A percentile compares a stretch with the other conserved stretches of the same genome.
phyloP scores from a whole-genome alignment of 1,140 invertebrate species.

The Chelonus insularis region DNA sequence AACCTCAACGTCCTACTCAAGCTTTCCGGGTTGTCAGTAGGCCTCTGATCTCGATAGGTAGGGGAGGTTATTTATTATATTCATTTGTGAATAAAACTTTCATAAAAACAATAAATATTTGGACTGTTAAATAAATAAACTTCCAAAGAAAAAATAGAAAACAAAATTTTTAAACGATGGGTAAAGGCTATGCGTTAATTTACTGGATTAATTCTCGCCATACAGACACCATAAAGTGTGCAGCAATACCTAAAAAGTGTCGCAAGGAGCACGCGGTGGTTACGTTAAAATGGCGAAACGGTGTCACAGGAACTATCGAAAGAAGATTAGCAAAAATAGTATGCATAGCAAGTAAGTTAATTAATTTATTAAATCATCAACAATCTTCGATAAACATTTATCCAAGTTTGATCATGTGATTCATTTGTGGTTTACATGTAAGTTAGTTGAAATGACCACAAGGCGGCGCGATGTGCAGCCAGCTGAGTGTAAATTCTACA shows the following conservation, averaged over 20 bases:
- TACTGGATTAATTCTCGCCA: conserved; percentile 6
- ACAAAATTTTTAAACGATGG: conserved; percentile 10
- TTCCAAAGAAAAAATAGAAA: not conserved
- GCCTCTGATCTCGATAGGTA: not conserved
- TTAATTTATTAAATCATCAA: no score
- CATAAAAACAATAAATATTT: no score
- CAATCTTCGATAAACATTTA: no score
- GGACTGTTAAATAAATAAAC: no score
- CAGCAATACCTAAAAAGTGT: conserved; percentile 7
- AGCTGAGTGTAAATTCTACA: no score
- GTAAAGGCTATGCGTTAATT: conserved; percentile 14
- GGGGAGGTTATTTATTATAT: no score
- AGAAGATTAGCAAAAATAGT: conserved; percentile 1
- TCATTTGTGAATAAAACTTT: no score
- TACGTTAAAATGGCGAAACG: conserved; percentile 2
- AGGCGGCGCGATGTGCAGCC: no score
- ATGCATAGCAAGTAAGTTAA: conserved; percentile 8
- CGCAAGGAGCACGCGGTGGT: conserved; percentile 2
- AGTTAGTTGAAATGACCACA: no score
- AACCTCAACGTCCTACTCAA: not conserved
- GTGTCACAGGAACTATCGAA: not conserved
- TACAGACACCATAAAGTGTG: not conserved
- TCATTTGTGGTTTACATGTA: no score
- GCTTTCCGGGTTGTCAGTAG: not conserved
- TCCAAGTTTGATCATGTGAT: no score